phyloP scores from a whole-genome alignment of 2,797 vertebrate genomes.

The Xyrichtys novacula region DNA sequence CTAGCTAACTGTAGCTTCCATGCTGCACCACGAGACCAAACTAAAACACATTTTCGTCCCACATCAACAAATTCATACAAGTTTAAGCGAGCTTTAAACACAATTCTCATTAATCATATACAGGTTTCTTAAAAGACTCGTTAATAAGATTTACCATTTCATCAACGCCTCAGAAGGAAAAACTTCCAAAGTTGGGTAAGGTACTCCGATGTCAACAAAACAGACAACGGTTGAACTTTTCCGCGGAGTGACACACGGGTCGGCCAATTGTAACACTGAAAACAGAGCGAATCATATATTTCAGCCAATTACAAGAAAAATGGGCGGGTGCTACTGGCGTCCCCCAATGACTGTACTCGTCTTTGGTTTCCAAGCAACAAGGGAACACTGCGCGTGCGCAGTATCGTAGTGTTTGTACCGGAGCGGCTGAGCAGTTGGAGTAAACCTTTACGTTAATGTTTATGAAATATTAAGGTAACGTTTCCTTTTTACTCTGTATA shows the following conservation, averaged over 20 bases:
- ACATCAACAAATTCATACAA: no score
- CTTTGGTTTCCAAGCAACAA: conserved; percentile 80
- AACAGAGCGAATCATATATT: rapidly evolving
- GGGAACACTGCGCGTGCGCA: conserved; percentile 68
- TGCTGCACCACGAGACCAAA: conserved; percentile 9
- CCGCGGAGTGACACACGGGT: conserved; percentile 28
- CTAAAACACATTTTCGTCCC: conserved; percentile 11
- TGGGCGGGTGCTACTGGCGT: conserved; percentile 31
- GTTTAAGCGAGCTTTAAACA: no score
- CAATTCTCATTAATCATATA: no score
- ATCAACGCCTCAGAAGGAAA: not conserved
- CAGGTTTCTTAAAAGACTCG: not conserved
- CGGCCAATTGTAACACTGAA: conserved; percentile 51
- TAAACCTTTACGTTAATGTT: not conserved
- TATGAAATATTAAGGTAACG: conserved; percentile 49
- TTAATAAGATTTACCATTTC: conserved; percentile 59
- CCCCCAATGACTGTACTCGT: conserved; percentile 45
- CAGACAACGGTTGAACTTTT: conserved; percentile 16
- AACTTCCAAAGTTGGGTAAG: not conserved
- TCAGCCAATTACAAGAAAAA: conserved; percentile 60
- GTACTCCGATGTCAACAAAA: conserved; percentile 64
- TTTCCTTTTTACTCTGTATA: not conserved
- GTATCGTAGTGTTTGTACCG: rapidly evolving
- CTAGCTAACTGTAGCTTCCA: conserved; percentile 52
- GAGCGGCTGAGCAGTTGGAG: not conserved